Evolutionary conservation across 2,113 vertebrate genomes (phyloP), one percentile per base, ranked within the genome.

Genomic region (Columba janthina): DNA sequence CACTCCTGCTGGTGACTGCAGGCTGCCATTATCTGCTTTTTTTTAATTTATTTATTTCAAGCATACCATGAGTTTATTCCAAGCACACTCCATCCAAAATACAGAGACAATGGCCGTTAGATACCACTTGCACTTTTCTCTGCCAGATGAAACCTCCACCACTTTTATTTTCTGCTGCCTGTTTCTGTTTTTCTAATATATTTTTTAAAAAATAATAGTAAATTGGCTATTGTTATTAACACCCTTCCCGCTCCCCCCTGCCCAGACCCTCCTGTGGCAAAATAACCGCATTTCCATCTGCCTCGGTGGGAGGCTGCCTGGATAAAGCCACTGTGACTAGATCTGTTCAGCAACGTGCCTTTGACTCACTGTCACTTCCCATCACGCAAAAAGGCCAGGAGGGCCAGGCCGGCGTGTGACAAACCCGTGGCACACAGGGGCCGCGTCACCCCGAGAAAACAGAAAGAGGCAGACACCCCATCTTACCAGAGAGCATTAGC

Each of bases 391-490:
- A 72, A 60, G 74, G 17, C 82, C 22, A 5, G 31, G 72, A 48
- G 88, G 84, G 85, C 81, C 70, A 19, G 42, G n/a, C 14, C 5
- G 17, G 87, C 58, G 28, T 13, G 25, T 17, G 28, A 1, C 9
- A 56, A 40, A 76, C 70, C 70, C 16, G 26, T 28, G 81, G 70
- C 76, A 48, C 9, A 11, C 51, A 5, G 56, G 84, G 82, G 61
- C 56, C 13, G 9, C 6, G 17, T 22, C 6, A 15, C 8, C 76
- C 88, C 44, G 4, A 34, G 48, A 83, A 94, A 94, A 95, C 97
- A 97, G 98, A 98, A 98, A 97, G 97, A 98, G 97, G 98, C 97
- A 98, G 95, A 81, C 53, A 93, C 94, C 96, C 96, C 93, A 95
- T 97, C 89, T 79, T 25, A 36, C 56, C 80, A 51, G 97, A 90